Evolutionary conservation across 2,888 invertebrate species (phyloP).

Genomic region (Masnerella sp.): DNA sequence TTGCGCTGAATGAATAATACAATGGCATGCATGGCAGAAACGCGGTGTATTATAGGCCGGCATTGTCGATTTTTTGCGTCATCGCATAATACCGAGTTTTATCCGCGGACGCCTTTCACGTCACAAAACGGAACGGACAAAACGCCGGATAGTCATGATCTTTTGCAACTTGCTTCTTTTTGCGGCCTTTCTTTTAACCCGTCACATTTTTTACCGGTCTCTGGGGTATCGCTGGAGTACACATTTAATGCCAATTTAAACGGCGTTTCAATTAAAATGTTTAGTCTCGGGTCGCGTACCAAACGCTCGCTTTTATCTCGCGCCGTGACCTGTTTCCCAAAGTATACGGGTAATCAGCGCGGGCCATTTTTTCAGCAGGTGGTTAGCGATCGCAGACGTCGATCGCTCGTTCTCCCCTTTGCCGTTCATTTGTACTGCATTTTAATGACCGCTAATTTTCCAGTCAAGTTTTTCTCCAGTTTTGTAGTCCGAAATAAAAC

Average conservation of each 20-base stretch:
- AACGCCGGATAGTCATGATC: slow-evolving; percentile 29
- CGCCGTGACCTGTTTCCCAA: slow-evolving; percentile 63
- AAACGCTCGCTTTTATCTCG: slow-evolving; percentile 62
- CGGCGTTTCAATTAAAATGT: slow-evolving; percentile 65
- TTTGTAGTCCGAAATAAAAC: not conserved
- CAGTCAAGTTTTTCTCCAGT: not conserved
- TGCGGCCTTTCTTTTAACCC: not conserved
- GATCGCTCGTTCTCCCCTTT: slow-evolving; percentile 29
- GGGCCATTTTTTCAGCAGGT: slow-evolving; percentile 37
- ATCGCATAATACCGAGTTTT: slow-evolving; percentile 41
- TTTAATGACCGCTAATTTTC: slow-evolving; percentile 26
- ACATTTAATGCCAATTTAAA: slow-evolving; percentile 44
- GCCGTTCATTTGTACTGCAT: slow-evolving; percentile 31
- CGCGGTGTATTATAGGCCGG: slow-evolving; percentile 25
- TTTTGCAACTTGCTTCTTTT: slow-evolving; percentile 19
- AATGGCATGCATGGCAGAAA: slow-evolving; percentile 26
- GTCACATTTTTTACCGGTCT: too few species aligned
- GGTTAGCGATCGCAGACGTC: slow-evolving; percentile 32
- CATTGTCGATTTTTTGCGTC: slow-evolving; percentile 38
- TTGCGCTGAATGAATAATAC: slow-evolving; percentile 51
- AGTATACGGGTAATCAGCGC: slow-evolving; percentile 46
- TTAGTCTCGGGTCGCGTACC: slow-evolving; percentile 48
- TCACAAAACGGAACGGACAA: slow-evolving; percentile 34
- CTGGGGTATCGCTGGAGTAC: slow-evolving; percentile 12
- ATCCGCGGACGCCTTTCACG: slow-evolving; percentile 24